Base-by-base conservation (phyloP, 2,113 vertebrate species). In the Turdus rufiventris region DNA sequence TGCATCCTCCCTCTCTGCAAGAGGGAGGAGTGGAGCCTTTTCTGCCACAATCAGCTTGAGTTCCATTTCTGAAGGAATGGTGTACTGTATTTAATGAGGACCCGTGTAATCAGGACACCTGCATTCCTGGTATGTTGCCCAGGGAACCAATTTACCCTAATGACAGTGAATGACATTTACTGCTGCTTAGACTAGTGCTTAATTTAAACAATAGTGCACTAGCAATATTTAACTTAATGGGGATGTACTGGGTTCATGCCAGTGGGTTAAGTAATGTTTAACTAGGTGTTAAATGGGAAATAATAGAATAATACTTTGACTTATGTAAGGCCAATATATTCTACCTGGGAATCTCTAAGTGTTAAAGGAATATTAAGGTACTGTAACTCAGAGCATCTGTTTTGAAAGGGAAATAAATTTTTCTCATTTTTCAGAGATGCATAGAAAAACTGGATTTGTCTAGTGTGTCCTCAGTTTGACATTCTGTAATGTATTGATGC, bases 131-230 rank as follows among this genome's bases (percentile, higher is more conserved):
- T 82, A 87, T 80, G 95, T 96, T 96, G 91, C 96, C 93, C 93
- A 83, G 96, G 94, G 97, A 97, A 97, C 96, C 96, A 96, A 96
- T 96, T 97, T 97, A 89, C 79, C 87, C 89, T 96, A 96, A 97
- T 96, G 97, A 97, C 93, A 94, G 94, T 85, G 95, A 97, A 96
- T 93, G 94, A 86, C 89, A 95, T 94, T 94, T 93, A 91, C 71
- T 84, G 92, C 94, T 87, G 86, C 94, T 96, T 94, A 96, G 91
- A 94, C 80, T 94, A 77, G 79, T 81, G 85, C 89, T 95, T 96
- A 92, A 93, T 96, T 96, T 88, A 95, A 97, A 97, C 95, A 97
- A 97, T 96, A 89, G 89, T 79, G 89, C 93, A 91, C 96, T 87
- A 91, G 93, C 73, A 94, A 84, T 83, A 91, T 90, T 96, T 89